A percentile compares a stretch with the other conserved stretches of the same genome.
These are phyloP conservation scores for Plutomurus gul DNA, from an alignment of 1,140 invertebrate species.

Conservation along the genomic window DNA sequence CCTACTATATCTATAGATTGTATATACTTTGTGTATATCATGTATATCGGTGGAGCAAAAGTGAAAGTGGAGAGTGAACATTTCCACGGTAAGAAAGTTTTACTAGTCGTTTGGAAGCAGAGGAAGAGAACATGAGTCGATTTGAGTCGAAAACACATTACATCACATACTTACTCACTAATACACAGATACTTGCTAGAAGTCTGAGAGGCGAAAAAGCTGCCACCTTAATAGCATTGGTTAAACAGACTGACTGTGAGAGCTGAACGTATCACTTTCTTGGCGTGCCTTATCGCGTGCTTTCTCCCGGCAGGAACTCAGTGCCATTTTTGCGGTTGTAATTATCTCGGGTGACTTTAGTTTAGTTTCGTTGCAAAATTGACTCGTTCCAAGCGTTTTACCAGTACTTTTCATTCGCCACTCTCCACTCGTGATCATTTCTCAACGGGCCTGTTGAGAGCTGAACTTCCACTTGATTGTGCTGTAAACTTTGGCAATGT, in stretches of 20 bases:
- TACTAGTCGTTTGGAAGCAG: neutral
- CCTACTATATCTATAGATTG: no score
- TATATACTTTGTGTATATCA: no score
- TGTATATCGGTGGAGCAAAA: no score
- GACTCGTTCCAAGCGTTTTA: slow-evolving; percentile 19
- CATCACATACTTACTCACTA: neutral
- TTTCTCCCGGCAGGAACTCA: neutral
- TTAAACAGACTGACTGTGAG: neutral
- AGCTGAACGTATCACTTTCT: neutral
- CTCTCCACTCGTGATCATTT: neutral
- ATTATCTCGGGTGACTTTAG: neutral
- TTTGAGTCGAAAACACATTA: neutral
- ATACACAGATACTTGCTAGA: neutral
- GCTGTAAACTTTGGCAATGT: no score
- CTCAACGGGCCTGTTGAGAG: neutral
- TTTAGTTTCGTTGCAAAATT: slow-evolving; percentile 15
- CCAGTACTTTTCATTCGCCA: neutral
- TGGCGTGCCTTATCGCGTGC: slow-evolving; percentile 14
- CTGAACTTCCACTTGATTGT: neutral
- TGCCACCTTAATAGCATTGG: neutral
- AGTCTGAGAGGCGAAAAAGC: neutral
- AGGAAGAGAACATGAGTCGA: neutral
- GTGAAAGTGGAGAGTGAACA: no score
- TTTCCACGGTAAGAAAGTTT: no score
- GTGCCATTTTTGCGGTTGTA: slow-evolving; percentile 26